These are phyloP conservation scores for Cephus cinctus DNA, from an alignment of 1,140 invertebrate species.

Conservation along the genomic window DNA sequence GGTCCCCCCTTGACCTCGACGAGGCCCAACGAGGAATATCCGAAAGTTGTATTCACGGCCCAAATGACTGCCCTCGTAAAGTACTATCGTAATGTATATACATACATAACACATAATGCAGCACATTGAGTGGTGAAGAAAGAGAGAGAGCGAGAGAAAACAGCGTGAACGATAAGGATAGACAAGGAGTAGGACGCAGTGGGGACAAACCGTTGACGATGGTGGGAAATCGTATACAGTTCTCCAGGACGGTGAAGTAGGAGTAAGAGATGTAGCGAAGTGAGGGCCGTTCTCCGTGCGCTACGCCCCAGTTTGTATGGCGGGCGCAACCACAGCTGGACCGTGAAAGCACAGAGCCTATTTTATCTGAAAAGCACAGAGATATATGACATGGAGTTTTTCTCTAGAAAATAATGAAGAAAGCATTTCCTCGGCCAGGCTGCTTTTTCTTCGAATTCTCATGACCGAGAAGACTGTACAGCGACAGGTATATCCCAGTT, in stretches of 20 bases:
- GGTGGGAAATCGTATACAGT: slow-evolving; percentile 25
- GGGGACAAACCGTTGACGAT: slow-evolving; percentile 16
- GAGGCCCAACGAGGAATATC: too few species aligned
- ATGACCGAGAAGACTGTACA: too few species aligned
- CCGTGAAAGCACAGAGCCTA: slow-evolving; percentile 21
- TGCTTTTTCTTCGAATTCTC: too few species aligned
- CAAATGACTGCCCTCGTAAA: neutral
- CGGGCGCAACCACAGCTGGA: slow-evolving; percentile 22
- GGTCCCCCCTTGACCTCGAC: too few species aligned
- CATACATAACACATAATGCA: neutral
- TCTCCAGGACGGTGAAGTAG: too few species aligned
- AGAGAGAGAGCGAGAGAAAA: slow-evolving; percentile 6
- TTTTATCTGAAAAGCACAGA: slow-evolving; percentile 22
- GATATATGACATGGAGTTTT: too few species aligned
- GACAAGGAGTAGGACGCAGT: slow-evolving; percentile 21
- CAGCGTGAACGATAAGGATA: slow-evolving; percentile 4
- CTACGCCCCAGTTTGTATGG: slow-evolving; percentile 38
- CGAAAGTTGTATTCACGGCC: too few species aligned
- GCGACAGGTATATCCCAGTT: too few species aligned
- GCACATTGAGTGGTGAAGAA: slow-evolving; percentile 5
- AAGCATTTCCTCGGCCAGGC: too few species aligned
- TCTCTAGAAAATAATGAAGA: too few species aligned
- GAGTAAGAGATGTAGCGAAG: too few species aligned
- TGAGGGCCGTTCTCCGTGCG: slow-evolving; percentile 33
- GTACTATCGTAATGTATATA: neutral